A percentile compares a stretch with the other conserved stretches of the same genome.
Evolutionary conservation across 2,888 invertebrate species (phyloP).

Genomic region (Portevinia maculata): DNA sequence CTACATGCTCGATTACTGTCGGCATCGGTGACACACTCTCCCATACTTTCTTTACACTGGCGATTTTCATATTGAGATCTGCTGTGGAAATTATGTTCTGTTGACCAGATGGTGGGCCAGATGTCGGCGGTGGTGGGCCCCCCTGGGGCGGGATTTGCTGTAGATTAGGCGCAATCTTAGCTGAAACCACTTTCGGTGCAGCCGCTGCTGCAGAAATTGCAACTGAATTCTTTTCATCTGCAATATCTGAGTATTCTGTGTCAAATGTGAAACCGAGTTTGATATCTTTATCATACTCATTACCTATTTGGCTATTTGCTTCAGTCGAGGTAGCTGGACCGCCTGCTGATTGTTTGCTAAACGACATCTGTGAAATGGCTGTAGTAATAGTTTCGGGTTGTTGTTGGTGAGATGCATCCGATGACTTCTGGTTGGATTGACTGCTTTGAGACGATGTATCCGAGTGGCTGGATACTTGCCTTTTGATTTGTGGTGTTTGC

Average conservation of each 20-base stretch:
- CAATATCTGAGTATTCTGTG: conserved; percentile 88
- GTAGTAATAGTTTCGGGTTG: conserved; percentile 82
- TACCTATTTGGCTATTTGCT: conserved; percentile 82
- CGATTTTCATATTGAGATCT: conserved; percentile 96
- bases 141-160: conserved; percentile 56
- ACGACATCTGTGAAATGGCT: conserved; percentile 87
- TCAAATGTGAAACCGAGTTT: conserved; percentile 96
- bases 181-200: conserved; percentile 78
- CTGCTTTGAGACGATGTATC: conserved; percentile 58
- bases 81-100: conserved; percentile 92
- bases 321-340: conserved; percentile 27
- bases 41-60: conserved; percentile 94
- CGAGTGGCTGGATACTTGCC: conserved; percentile 80
- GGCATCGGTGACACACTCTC: conserved; percentile 87
- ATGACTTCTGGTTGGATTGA: conserved; percentile 52
- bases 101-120: conserved; percentile 82
- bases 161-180: conserved; percentile 82
- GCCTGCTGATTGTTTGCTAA: conserved; percentile 80
- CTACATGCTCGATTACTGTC: conserved; percentile 85
- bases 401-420: conserved; percentile 53
- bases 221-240: conserved; percentile 81
- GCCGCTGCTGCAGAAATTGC: conserved; percentile 51
- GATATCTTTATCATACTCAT: conserved; percentile 93
- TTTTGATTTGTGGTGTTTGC: conserved; percentile 83
- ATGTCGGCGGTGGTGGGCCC: conserved; percentile 34